Percentiles rank a stretch among this genome's conserved stretches.
phyloP scores from a whole-genome alignment of 2,888 invertebrate genomes.

The Diarsia dahlii region DNA sequence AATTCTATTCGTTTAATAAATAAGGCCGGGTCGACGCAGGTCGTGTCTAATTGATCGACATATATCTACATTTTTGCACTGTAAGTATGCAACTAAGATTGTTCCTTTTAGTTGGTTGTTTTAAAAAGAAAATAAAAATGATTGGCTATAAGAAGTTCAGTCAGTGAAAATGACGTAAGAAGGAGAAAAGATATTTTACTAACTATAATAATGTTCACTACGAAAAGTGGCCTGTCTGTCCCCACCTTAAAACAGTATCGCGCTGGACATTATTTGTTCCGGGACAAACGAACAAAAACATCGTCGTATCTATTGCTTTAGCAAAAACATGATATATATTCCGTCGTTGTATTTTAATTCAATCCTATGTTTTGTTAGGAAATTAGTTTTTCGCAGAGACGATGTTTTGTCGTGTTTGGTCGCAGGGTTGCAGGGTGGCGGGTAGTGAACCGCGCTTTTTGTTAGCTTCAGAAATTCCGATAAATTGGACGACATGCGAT shows the following conservation, averaged over 20 bases:
- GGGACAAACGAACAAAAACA: slow-evolving; percentile 63
- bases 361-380: slow-evolving; percentile 64
- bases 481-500: slow-evolving; percentile 51
- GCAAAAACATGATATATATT: slow-evolving; percentile 58
- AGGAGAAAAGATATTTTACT: not conserved
- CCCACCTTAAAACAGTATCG: slow-evolving; percentile 27
- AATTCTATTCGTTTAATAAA: not conserved
- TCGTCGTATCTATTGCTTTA: slow-evolving; percentile 48
- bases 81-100: too few relatives aligned
- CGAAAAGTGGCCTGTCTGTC: slow-evolving; percentile 22
- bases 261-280: slow-evolving; percentile 54
- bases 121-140: too few relatives aligned
- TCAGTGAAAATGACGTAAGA: too few relatives aligned
- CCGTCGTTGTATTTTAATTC: slow-evolving; percentile 64
- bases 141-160: too few relatives aligned
- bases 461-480: slow-evolving; percentile 45
- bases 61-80: not conserved
- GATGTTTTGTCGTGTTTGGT: slow-evolving; percentile 52
- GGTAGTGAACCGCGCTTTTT: slow-evolving; percentile 51
- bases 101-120: too few relatives aligned
- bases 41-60: too few relatives aligned
- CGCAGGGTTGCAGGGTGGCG: slow-evolving; percentile 19
- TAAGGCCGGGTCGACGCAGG: not conserved
- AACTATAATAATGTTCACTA: not conserved
- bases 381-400: slow-evolving; percentile 57